Evolutionary conservation across 2,113 vertebrate species (phyloP).

Genomic region (Hoplias malabaricus): DNA sequence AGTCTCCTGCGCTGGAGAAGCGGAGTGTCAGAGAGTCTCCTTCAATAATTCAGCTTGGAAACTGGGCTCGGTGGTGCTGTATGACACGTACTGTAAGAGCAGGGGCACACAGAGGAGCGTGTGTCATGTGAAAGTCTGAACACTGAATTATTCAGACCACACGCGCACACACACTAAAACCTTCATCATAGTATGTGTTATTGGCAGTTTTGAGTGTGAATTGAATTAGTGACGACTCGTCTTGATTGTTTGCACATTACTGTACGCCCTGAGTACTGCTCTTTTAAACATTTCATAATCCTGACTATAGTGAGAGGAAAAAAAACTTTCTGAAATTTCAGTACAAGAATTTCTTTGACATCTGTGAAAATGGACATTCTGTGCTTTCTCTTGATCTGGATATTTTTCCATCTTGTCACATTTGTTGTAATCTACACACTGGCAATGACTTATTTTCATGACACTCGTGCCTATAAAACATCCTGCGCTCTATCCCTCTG

Average conservation of each 20-base stretch:
- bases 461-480: background rate
- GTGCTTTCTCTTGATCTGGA: background rate
- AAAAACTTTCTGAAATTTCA: too few species aligned
- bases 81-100: slow-evolving; percentile 47
- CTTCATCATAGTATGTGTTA: background rate
- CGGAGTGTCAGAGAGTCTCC: background rate
- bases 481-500: slow-evolving; percentile 1
- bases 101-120: slow-evolving; percentile 29
- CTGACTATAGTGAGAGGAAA: too few species aligned
- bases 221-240: too few species aligned
- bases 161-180: background rate
- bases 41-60: slow-evolving; percentile 76
- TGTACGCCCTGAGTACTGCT: too few species aligned
- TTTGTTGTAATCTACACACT: background rate
- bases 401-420: background rate
- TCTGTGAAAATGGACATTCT: too few species aligned
- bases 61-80: slow-evolving; percentile 61
- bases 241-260: too few species aligned
- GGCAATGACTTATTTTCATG: background rate
- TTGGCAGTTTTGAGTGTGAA: too few species aligned
- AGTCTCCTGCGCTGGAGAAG: slow-evolving; percentile 46
- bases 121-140: slow-evolving; percentile 60
- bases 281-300: too few species aligned
- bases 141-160: slow-evolving; percentile 67
- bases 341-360: too few species aligned